A percentile compares a stretch with the other conserved stretches of the same genome.
Conservation (phyloP, 2,113 vertebrate species). For the Carassius auratus region DNA sequence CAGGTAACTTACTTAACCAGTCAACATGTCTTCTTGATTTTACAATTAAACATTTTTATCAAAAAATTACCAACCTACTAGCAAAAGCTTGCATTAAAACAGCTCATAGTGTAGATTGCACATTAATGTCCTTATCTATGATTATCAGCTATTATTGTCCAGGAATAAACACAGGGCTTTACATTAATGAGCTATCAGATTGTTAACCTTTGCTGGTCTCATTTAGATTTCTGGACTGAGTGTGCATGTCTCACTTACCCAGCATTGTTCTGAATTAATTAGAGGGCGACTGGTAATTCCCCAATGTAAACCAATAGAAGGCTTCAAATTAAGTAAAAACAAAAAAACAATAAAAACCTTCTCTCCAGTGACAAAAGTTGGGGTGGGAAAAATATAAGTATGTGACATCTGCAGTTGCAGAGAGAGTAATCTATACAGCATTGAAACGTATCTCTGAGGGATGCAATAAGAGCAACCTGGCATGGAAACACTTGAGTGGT, state of each 20-base stretch:
- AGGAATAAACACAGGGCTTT: conserved; percentile 27
- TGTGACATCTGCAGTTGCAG: conserved; percentile 6
- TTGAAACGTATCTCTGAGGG: conserved; percentile 12
- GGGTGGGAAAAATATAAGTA: neutral
- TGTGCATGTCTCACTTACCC: conserved; percentile 50
- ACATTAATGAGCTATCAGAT: conserved; percentile 46
- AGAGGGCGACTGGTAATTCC: conserved; percentile 44
- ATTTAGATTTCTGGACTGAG: conserved; percentile 41
- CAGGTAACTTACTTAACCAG: neutral
- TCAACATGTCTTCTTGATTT: neutral
- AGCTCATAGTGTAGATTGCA: neutral
- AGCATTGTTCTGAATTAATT: conserved; percentile 54
- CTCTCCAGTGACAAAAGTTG: neutral
- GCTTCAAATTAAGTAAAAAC: conserved; percentile 37
- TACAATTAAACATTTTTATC: neutral
- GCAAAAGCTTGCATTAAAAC: neutral
- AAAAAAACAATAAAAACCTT: neutral
- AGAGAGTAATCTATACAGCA: neutral
- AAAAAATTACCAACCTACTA: neutral
- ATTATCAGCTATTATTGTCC: conserved; percentile 17
- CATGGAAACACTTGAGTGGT: conserved; percentile 38
- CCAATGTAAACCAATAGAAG: conserved; percentile 35
- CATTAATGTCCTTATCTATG: conserved; percentile 6
- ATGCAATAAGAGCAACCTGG: conserved; percentile 14
- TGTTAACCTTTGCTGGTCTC: conserved; percentile 55